These are phyloP conservation scores for Gadus chalcogrammus DNA, from an alignment of 2,113 vertebrate genomes.

Conservation along the genomic window DNA sequence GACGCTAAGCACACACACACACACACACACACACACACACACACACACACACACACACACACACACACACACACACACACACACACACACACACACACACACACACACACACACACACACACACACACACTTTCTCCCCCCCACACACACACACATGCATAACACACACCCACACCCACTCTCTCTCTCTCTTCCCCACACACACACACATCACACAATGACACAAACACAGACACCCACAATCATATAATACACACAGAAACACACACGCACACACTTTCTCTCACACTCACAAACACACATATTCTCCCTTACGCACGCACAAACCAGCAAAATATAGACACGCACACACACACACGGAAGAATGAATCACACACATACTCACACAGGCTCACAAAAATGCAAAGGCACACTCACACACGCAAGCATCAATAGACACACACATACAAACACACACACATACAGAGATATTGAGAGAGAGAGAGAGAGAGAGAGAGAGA, in stretches of 20 bases:
- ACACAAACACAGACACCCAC: no score
- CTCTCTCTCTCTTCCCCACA: not conserved
- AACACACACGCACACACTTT: not conserved
- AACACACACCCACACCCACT: not conserved
- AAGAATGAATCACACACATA: not conserved
- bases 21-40: not conserved
- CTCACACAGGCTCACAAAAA: not conserved
- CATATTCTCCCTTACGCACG: not conserved
- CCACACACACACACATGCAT: not conserved
- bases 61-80: no score
- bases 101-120: not conserved
- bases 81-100: not conserved
- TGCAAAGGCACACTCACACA: not conserved
- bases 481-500: no score
- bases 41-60: not conserved
- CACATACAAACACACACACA: slow-evolving; percentile 9
- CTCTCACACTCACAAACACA: not conserved
- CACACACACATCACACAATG: not conserved
- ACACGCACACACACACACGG: not conserved
- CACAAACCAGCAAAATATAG: no score
- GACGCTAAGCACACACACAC: slow-evolving; percentile 24
- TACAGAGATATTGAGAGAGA: no score
- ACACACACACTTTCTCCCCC: no score
- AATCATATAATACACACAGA: not conserved
- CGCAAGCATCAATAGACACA: slow-evolving; percentile 26